phyloP scores from a whole-genome alignment of 53 echinoderm and acorn worm genomes.

The Stichopus horrens region DNA sequence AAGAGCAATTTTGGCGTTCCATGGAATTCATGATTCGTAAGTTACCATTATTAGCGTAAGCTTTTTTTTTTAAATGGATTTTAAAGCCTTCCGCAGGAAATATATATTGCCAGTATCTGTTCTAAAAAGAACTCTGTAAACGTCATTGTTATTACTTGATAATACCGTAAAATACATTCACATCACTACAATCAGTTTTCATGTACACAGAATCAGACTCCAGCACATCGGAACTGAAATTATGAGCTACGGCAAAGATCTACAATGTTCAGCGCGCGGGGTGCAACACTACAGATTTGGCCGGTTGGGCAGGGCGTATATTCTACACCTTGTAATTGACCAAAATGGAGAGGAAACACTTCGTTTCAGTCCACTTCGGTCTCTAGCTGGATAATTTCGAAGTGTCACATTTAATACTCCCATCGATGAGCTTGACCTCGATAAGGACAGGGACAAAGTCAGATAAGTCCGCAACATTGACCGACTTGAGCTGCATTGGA shows the following conservation, averaged over 20 bases:
- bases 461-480: neutral
- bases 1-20: too few relatives aligned
- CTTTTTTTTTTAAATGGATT: too few relatives aligned
- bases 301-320: neutral
- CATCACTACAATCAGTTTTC: too few relatives aligned
- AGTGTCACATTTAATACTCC: neutral
- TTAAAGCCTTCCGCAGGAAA: too few relatives aligned
- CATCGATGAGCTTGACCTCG: neutral
- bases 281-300: neutral
- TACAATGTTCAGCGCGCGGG: neutral
- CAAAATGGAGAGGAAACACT: neutral
- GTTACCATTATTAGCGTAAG: too few relatives aligned
- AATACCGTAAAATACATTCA: too few relatives aligned
- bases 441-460: neutral
- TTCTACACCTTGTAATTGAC: neutral
- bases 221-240: neutral
- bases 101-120: too few relatives aligned
- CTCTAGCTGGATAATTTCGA: neutral
- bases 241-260: neutral
- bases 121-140: too few relatives aligned
- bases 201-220: too few relatives aligned
- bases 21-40: too few relatives aligned
- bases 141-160: too few relatives aligned
- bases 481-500: neutral
- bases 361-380: neutral